Conservation (phyloP, 2,797 vertebrate genomes). For the Tokudaia tokunoshimensis region DNA sequence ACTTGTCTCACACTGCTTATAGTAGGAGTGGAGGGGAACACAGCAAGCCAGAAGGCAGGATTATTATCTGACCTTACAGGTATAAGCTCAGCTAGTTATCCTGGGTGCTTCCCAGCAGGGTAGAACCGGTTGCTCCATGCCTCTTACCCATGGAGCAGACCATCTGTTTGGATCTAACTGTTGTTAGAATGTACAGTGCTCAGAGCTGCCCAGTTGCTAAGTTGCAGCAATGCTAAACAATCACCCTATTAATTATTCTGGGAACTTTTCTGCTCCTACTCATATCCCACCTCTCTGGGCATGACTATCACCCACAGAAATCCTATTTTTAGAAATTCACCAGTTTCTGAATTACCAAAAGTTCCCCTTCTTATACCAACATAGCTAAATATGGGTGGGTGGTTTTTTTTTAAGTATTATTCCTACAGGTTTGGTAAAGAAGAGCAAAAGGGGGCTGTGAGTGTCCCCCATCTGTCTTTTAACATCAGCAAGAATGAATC, state of each 20-base stretch:
- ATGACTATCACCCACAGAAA: not conserved
- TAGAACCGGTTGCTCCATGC: not conserved
- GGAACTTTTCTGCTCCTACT: not conserved
- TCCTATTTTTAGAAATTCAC: conserved; percentile 46
- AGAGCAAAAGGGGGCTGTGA: conserved; percentile 3
- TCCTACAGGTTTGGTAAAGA: conserved; percentile 12
- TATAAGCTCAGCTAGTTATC: not conserved
- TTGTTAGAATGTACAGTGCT: not conserved
- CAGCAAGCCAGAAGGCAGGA: not conserved
- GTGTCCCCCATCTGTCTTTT: not conserved
- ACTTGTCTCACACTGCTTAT: not conserved
- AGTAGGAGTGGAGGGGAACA: not conserved
- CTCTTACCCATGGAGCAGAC: not conserved
- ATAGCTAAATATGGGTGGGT: not conserved
- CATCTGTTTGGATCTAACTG: not conserved
- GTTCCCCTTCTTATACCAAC: conserved; percentile 39
- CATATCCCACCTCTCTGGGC: conserved; percentile 18
- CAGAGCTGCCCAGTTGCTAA: not conserved
- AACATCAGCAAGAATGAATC: conserved; percentile 32
- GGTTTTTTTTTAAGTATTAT: not conserved
- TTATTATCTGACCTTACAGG: not conserved
- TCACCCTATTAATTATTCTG: not conserved
- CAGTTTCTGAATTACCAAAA: conserved; percentile 26
- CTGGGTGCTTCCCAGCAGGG: not conserved
- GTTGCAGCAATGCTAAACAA: conserved; percentile 36